Evolutionary conservation across 2,888 invertebrate species (phyloP).

Genomic region (Clunio marinus): DNA sequence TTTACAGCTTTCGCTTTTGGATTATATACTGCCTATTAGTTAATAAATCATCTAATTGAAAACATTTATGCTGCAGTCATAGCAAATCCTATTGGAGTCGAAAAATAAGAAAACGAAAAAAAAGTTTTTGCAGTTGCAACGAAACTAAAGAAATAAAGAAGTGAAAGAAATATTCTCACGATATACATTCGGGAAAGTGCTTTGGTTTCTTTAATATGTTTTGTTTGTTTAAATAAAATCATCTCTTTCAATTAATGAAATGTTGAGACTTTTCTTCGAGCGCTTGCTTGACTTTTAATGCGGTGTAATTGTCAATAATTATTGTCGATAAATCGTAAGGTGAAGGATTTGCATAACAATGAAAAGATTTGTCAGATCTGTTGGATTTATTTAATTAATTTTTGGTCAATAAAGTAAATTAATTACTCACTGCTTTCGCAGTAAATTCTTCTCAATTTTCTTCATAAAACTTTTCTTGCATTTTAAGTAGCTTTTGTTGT

Average conservation of each 20-base stretch:
- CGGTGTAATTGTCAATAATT: background rate
- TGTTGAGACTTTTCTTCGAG: background rate
- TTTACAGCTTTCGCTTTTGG: conserved; percentile 10
- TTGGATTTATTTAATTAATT: background rate
- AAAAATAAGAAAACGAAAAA: background rate
- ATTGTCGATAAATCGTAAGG: background rate
- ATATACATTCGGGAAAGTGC: conserved; percentile 32
- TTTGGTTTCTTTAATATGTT: background rate
- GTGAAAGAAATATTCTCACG: conserved; percentile 28
- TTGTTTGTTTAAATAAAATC: background rate
- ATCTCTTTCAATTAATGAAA: background rate
- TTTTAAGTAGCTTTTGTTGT: background rate
- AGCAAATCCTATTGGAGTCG: background rate
- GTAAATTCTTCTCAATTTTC: background rate
- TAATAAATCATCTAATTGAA: conserved; percentile 39
- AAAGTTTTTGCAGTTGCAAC: conserved; percentile 1
- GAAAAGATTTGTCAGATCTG: conserved; percentile 28
- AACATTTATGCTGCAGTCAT: conserved; percentile 28
- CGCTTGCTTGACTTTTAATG: background rate
- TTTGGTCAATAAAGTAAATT: background rate
- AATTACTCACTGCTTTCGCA: background rate
- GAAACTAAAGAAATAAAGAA: background rate
- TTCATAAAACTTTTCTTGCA: background rate
- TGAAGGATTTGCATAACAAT: conserved; percentile 1
- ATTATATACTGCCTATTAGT: conserved; percentile 38